Evolutionary conservation across 2,888 invertebrate species (phyloP), one percentile per base, ranked within the genome.

Genomic region (Spilarctia lutea): DNA sequence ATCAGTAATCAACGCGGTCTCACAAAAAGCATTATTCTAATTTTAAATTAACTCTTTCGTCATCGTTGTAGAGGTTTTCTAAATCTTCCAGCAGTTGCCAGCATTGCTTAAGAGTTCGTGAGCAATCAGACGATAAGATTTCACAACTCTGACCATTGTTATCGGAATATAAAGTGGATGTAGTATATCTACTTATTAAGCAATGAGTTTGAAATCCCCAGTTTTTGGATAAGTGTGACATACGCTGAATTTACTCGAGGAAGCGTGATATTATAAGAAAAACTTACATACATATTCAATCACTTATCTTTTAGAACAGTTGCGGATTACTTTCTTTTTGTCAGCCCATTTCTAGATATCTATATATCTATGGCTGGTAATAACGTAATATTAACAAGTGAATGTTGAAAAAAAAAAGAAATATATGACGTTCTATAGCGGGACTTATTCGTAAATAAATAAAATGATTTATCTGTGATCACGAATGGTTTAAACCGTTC

Each of bases 41-140:
- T 63, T 73, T 68, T 33, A 68, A 67, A 60, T 73, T 13, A 52
- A 65, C 27, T 71, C 45, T 74, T 74, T 74, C 74, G 30, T 45
- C 56, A 74, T 74, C 71, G 33, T 20, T 56, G 42, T 68, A 27
- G 48, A 60, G 66, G 30, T 71, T 71, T 48, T 67, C 39, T 71
- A 67, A 74, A 74, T 56, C 69, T 63, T 71, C 30, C 7, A 63
- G 30, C 30, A 63, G 13, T 27, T 33, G 48, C 30, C 72, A 67
- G 63, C 33, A 63, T 76, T 76, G 71, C 69, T 13, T n/a, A 65
- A 76, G 35, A 76, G 13, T 39, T 76, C 76, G 76, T 76, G 76
- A 68, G 42, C 67, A 56, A 30, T 71, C 39, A 33, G 35, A 71
- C 73, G 63, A 42, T 73, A 73, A 56, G 35, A 48, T 76, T 76